Percentiles rank a stretch among this genome's conserved stretches.
Conservation (phyloP, 2,888 invertebrate species). For the Limnephilus rhombicus region DNA sequence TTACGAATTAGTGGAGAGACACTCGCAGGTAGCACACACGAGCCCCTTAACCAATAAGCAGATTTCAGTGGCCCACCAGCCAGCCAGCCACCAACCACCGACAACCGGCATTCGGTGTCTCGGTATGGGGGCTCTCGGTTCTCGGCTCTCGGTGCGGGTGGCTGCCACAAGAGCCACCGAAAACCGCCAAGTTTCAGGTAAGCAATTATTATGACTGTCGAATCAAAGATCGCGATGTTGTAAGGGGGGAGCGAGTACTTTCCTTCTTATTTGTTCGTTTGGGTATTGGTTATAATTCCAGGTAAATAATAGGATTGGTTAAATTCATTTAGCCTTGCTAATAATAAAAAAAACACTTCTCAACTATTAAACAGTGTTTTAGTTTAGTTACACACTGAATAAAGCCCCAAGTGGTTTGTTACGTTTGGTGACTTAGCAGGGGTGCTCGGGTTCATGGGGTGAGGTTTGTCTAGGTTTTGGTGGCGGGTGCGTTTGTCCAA, state of each 20-base stretch:
- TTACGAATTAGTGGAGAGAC: slow-evolving; percentile 35
- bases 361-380: too few species aligned
- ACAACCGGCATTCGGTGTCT: not conserved
- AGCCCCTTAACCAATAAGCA: slow-evolving; percentile 9
- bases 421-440: too few species aligned
- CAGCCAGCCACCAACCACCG: not conserved
- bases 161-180: not conserved
- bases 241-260: not conserved
- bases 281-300: not conserved
- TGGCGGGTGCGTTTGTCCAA: too few species aligned
- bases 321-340: not conserved
- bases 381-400: too few species aligned
- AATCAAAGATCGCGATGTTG: not conserved
- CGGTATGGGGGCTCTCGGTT: not conserved
- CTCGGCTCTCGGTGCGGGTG: not conserved
- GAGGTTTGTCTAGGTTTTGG: too few species aligned
- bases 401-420: too few species aligned
- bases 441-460: too few species aligned
- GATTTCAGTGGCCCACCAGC: slow-evolving; percentile 26
- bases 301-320: not conserved
- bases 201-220: not conserved
- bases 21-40: slow-evolving; percentile 5
- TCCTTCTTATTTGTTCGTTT: not conserved
- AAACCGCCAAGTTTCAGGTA: not conserved
- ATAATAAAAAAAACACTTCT: too few species aligned